Conservation (phyloP, 1,140 invertebrate species). For the Drosophila suzukii region DNA sequence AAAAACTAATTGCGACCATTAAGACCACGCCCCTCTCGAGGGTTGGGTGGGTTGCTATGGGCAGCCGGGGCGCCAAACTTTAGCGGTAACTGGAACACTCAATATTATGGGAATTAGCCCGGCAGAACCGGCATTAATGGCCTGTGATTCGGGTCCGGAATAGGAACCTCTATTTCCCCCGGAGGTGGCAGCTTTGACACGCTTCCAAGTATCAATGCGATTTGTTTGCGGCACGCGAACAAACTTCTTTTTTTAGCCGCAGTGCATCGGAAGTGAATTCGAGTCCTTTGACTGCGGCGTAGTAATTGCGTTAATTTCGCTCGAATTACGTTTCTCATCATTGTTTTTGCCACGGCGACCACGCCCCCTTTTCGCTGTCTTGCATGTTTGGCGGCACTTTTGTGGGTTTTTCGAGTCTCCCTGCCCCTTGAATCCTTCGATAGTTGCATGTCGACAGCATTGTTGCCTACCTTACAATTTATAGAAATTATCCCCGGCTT, state of each 20-base stretch:
- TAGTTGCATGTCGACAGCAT: slow-evolving; percentile 73
- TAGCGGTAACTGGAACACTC: slow-evolving; percentile 51
- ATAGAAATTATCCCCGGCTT: slow-evolving; percentile 53
- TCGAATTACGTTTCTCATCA: slow-evolving; percentile 64
- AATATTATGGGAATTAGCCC: slow-evolving; percentile 50
- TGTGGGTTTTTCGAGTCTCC: slow-evolving; percentile 19
- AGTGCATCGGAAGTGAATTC: slow-evolving; percentile 45
- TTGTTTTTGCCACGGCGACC: slow-evolving; percentile 49
- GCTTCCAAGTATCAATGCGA: slow-evolving; percentile 73
- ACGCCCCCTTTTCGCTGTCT: slow-evolving; percentile 31
- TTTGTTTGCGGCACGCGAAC: slow-evolving; percentile 61
- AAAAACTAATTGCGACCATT: slow-evolving; percentile 71
- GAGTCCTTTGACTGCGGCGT: slow-evolving; percentile 59
- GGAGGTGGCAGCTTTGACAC: slow-evolving; percentile 68
- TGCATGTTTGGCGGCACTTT: slow-evolving; percentile 74
- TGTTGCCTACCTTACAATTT: slow-evolving; percentile 70
- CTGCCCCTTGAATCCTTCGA: slow-evolving; percentile 6
- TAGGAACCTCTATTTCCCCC: slow-evolving; percentile 17
- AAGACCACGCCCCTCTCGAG: slow-evolving; percentile 19
- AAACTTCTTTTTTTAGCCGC: slow-evolving; percentile 31
- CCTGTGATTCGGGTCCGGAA: slow-evolving; percentile 26
- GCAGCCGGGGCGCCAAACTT: slow-evolving; percentile 27
- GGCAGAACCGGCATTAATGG: slow-evolving; percentile 17
- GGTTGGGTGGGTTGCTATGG: slow-evolving; percentile 17
- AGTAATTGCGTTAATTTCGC: slow-evolving; percentile 79